Evolutionary conservation across 2,113 vertebrate species (phyloP).

Genomic region (Microtus richardsoni): DNA sequence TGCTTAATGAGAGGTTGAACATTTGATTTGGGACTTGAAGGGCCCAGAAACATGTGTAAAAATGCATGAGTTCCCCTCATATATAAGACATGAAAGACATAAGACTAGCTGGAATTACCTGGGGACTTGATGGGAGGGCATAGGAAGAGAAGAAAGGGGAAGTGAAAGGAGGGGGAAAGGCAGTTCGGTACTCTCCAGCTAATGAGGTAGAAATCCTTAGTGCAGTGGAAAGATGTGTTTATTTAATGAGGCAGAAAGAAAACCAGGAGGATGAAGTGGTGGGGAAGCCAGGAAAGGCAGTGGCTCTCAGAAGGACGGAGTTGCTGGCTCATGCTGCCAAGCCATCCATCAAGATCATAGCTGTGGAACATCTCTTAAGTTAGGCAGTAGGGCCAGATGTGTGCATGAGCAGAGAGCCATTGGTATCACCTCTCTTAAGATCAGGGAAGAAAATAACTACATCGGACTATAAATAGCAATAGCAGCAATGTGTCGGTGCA

Average conservation of each 20-base stretch:
- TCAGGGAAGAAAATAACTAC: neutral
- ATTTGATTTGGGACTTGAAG: neutral
- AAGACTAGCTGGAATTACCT: neutral
- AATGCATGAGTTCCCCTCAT: neutral
- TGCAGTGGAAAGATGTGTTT: neutral
- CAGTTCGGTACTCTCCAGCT: neutral
- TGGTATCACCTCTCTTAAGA: neutral
- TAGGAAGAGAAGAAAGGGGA: neutral
- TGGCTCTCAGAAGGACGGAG: neutral
- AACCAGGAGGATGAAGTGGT: neutral
- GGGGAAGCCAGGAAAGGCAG: neutral
- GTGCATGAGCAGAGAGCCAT: neutral
- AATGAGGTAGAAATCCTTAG: neutral
- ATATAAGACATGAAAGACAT: neutral
- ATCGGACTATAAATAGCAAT: neutral
- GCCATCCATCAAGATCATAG: neutral
- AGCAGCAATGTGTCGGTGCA: neutral
- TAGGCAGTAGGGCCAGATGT: neutral
- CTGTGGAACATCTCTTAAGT: neutral
- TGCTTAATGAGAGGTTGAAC: neutral
- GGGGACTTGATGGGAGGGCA: neutral
- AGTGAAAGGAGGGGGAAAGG: neutral
- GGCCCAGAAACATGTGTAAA: neutral
- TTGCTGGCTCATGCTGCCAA: neutral
- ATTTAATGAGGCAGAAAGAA: neutral